phyloP scores from a whole-genome alignment of 2,113 vertebrate genomes.

The Columba janthina region DNA sequence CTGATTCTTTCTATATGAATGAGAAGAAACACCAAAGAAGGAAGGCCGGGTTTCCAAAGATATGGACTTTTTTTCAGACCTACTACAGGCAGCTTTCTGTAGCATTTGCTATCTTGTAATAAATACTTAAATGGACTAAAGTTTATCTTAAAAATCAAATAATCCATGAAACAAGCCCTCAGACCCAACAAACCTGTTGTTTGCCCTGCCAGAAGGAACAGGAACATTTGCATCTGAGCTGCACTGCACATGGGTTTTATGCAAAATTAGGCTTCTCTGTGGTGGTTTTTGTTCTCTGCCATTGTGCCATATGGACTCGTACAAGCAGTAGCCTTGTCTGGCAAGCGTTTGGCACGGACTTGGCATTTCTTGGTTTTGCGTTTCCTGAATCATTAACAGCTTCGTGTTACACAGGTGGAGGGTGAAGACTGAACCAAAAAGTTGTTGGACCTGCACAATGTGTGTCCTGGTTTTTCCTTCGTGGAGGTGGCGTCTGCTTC shows the following conservation, averaged over 20 bases:
- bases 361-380: neutral
- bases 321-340: neutral
- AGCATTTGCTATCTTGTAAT: neutral
- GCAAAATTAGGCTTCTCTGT: neutral
- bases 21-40: neutral
- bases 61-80: neutral
- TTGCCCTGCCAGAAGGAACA: neutral
- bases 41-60: neutral
- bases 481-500: neutral
- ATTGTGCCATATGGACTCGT: neutral
- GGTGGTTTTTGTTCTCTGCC: neutral
- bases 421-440: neutral
- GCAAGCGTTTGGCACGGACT: neutral
- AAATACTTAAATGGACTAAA: neutral
- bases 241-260: neutral
- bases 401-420: neutral
- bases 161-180: neutral
- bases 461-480: neutral
- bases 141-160: neutral
- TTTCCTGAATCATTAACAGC: neutral
- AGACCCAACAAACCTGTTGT: conserved; percentile 36
- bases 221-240: neutral
- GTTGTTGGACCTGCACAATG: neutral
- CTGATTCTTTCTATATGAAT: neutral
- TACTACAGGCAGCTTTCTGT: neutral